Conservation (phyloP, 2,797 vertebrate genomes). For the Ibycter americanus region DNA sequence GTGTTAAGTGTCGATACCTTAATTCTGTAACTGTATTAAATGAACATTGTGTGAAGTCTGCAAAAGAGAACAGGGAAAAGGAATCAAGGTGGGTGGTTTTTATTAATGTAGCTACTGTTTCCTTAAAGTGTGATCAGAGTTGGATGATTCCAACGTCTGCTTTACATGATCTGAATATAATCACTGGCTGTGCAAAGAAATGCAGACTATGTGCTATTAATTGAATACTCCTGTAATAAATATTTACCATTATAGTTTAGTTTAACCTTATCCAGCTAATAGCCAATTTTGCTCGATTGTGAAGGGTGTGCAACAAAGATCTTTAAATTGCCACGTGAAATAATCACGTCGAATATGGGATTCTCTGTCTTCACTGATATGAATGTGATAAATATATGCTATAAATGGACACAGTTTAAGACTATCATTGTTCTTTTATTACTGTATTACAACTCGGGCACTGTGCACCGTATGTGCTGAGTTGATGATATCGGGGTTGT, state of each 20-base stretch:
- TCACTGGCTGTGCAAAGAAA: conserved; percentile 37
- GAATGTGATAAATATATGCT: conserved; percentile 51
- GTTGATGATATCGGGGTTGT: conserved; percentile 59
- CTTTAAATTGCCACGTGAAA: conserved; percentile 62
- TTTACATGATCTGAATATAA: conserved; percentile 12
- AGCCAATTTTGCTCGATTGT: conserved; percentile 49
- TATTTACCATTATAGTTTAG: conserved; percentile 27
- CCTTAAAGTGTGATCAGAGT: not conserved
- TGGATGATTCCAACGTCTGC: not conserved
- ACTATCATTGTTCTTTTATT: conserved; percentile 62
- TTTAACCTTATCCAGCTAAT: conserved; percentile 59
- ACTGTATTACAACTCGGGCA: conserved; percentile 43
- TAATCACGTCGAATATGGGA: conserved; percentile 61
- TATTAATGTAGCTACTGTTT: not conserved
- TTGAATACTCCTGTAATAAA: conserved; percentile 39
- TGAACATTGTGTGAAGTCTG: not conserved
- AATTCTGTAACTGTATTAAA: not conserved
- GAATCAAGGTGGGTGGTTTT: conserved; percentile 15
- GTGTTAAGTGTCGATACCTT: not conserved
- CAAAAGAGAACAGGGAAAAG: not conserved
- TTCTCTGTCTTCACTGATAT: conserved; percentile 57
- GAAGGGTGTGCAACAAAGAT: conserved; percentile 44
- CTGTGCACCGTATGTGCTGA: conserved; percentile 32
- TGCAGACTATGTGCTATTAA: conserved; percentile 51
- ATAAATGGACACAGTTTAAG: conserved; percentile 57